phyloP scores from a whole-genome alignment of 2,888 invertebrate species.

The Eristalis pertinax region DNA sequence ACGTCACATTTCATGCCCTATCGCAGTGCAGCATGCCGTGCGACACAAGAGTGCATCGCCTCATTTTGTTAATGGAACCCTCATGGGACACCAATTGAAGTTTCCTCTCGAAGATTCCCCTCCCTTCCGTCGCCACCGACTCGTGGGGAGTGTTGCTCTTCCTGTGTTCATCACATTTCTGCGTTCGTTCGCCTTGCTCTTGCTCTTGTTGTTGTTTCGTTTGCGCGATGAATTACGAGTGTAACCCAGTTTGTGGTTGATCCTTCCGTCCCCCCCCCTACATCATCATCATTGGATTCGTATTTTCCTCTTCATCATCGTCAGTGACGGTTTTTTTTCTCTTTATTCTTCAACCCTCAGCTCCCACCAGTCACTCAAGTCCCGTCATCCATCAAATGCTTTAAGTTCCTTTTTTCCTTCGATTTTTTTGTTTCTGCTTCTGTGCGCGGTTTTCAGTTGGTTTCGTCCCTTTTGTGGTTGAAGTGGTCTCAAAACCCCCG shows the following conservation, averaged over 20 bases:
- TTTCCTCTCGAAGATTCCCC: conserved; percentile 12
- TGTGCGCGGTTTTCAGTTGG: not conserved
- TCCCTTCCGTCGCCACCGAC: not conserved
- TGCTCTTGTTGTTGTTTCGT: not conserved
- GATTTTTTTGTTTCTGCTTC: not conserved
- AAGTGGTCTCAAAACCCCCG: conserved; percentile 11
- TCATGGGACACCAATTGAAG: conserved; percentile 32
- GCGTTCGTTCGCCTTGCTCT: not conserved
- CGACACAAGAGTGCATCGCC: conserved; percentile 30
- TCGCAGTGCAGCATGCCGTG: conserved; percentile 5
- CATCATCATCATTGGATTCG: conserved; percentile 26
- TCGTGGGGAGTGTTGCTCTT: not conserved
- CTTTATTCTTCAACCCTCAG: not conserved
- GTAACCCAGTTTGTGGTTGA: conserved; percentile 42
- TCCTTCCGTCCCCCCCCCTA: conserved; percentile 7
- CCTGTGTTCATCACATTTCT: conserved; percentile 24
- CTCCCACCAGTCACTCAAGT: not conserved
- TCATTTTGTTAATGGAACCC: conserved; percentile 29
- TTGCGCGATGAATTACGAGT: conserved; percentile 21
- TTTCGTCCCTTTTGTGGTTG: conserved; percentile 16
- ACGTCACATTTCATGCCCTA: conserved; percentile 17
- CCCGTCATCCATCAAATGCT: not conserved
- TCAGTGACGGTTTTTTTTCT: conserved; percentile 5
- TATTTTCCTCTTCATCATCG: conserved; percentile 33
- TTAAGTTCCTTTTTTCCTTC: not conserved